Conservation (phyloP, 2,113 vertebrate species). For the Bujurquina vittata region DNA sequence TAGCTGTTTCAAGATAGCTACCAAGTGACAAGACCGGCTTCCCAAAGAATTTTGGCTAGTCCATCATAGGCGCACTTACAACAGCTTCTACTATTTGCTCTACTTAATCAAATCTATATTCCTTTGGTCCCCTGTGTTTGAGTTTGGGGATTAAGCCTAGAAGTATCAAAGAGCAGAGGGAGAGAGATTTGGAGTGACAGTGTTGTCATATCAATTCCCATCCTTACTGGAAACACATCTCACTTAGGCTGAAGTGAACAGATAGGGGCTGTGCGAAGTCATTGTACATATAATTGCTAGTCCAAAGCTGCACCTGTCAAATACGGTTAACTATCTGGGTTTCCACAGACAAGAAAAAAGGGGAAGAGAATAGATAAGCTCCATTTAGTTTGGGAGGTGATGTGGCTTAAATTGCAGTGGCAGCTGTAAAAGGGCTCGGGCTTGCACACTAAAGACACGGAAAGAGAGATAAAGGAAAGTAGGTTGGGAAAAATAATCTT, state of each 20-base stretch:
- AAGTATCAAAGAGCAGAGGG: conserved; percentile 30
- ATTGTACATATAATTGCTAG: conserved; percentile 69
- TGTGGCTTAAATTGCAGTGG: conserved; percentile 55
- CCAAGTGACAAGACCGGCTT: not conserved
- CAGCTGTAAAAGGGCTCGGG: conserved; percentile 57
- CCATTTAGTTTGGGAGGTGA: conserved; percentile 55
- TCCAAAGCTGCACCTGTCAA: conserved; percentile 70
- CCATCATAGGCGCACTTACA: not conserved
- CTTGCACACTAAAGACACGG: conserved; percentile 30
- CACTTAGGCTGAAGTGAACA: conserved; percentile 53
- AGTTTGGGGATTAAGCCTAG: conserved; percentile 13
- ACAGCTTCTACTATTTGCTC: conserved; percentile 11
- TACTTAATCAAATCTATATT: conserved; percentile 25
- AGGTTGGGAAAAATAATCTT: conserved; percentile 42
- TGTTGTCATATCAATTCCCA: conserved; percentile 64
- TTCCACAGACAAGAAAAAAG: conserved; percentile 34
- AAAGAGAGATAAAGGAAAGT: conserved; percentile 61
- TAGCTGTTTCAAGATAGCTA: not conserved
- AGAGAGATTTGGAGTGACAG: conserved; percentile 46
- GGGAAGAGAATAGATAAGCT: conserved; percentile 51
- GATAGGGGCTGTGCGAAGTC: conserved; percentile 43
- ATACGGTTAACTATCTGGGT: conserved; percentile 60
- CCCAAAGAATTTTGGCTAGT: not conserved
- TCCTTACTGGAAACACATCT: conserved; percentile 45
- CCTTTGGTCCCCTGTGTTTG: not conserved